These are phyloP conservation scores for Mystacornis crossleyi DNA, from an alignment of 2,113 vertebrate genomes.

Conservation along the genomic window DNA sequence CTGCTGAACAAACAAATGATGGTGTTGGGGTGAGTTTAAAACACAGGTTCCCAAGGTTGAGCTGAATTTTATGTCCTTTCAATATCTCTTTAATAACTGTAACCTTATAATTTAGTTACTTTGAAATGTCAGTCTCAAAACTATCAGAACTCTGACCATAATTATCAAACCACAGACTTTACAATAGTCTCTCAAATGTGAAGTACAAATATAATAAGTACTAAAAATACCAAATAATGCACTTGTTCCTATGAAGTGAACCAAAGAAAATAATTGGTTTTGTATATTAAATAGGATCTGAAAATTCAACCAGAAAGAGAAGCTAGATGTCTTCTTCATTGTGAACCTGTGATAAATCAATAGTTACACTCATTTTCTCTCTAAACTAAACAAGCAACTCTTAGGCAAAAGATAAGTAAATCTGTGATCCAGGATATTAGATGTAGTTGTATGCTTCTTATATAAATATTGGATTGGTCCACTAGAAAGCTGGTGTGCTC, in stretches of 20 bases:
- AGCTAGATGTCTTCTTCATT: neutral
- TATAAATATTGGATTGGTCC: neutral
- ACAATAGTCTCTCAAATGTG: neutral
- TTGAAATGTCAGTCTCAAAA: neutral
- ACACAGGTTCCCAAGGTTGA: neutral
- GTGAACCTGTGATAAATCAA: neutral
- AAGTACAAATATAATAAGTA: neutral
- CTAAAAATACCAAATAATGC: neutral
- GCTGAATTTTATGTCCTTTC: neutral
- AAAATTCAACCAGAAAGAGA: neutral
- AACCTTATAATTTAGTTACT: slow-evolving; percentile 31
- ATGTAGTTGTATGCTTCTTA: neutral
- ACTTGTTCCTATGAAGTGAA: neutral
- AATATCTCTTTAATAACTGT: slow-evolving; percentile 6
- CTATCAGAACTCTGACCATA: neutral
- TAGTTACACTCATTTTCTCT: neutral
- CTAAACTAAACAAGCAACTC: neutral
- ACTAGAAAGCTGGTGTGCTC: neutral
- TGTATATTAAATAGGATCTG: neutral
- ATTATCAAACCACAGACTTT: neutral
- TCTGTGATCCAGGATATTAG: neutral
- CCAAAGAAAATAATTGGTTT: neutral
- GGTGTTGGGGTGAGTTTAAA: neutral
- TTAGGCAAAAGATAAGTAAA: neutral
- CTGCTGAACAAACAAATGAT: slow-evolving; percentile 25